phyloP scores from a whole-genome alignment of 2,888 invertebrate genomes.

The Zaprionus lineosus region DNA sequence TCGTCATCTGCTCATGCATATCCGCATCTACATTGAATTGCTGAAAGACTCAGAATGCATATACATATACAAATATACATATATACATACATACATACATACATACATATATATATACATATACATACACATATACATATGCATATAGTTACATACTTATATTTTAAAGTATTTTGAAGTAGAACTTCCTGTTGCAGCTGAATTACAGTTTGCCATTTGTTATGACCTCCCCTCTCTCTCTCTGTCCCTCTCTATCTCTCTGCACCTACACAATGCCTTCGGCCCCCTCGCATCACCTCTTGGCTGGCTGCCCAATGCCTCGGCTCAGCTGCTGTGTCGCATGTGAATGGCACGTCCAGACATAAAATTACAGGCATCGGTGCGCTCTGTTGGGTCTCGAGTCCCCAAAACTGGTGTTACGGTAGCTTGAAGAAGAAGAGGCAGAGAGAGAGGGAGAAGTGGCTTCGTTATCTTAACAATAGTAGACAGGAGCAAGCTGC shows the following conservation, averaged over 20 bases:
- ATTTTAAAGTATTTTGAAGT: constrained; percentile 3
- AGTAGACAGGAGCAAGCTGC: constrained; percentile 20
- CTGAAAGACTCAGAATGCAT: not conserved
- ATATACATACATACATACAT: too few species aligned
- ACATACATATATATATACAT: too few species aligned
- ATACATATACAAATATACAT: too few species aligned
- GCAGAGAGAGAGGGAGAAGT: not conserved
- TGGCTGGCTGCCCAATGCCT: constrained; percentile 25
- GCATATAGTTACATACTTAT: too few species aligned
- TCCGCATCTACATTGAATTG: not conserved
- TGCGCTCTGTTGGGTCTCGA: constrained; percentile 29
- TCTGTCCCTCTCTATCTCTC: too few species aligned
- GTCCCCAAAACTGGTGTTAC: not conserved
- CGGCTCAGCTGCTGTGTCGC: not conserved
- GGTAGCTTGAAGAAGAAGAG: not conserved
- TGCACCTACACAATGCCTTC: too few species aligned
- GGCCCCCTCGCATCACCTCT: not conserved
- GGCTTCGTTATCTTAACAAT: not conserved
- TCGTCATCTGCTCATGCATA: not conserved
- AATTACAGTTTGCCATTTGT: constrained; percentile 30
- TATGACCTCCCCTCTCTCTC: not conserved
- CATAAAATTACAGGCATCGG: constrained; percentile 40
- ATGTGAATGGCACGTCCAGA: constrained; percentile 32
- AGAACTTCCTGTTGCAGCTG: constrained; percentile 35
- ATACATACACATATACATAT: too few species aligned